Base-by-base conservation (phyloP, 2,888 invertebrate species). In the Pheosia gnoma region DNA sequence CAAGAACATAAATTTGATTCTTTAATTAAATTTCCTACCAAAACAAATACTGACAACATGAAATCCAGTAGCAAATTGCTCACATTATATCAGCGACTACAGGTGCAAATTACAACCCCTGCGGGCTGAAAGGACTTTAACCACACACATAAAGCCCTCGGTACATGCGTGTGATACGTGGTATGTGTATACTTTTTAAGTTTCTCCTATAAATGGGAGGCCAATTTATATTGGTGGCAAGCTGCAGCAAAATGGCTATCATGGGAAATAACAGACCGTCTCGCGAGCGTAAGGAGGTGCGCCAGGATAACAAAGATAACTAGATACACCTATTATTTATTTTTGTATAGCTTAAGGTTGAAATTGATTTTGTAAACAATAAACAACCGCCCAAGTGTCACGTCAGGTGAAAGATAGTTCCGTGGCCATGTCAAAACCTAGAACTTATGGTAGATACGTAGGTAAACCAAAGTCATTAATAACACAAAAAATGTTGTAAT, bases 91-190 rank as follows among this genome's bases (percentile, higher is more conserved):
- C 85, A 77, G 82, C 72, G 87, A 84, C 81, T 89, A 89, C 90
- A 91, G 90, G 90, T 91, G 91, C 89, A 89, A 89, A 88, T 90
- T 90, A 90, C 87, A 80, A 80, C 84, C 84, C 84, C 83, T 25
- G 81, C 75, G 84, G 89, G 85, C 83, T 78, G 81, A 78, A 78
- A 82, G 82, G 84, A 82, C 86, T 84, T 79, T 81, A 80, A 75
- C 89, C 88, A 87, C 74, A 72, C 63, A 67, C 60, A 55, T 57
- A 65, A 89, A 86, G 67, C 88, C 74, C 79, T 75, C 63, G 68
- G 71, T 79, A 83, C 81, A 80, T 81, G 72, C 75, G 65, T 52
- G 56, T 59, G 54, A 45, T 43, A 49, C 8, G 53, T 37, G 49
- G 36, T 58, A 43, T 37, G 13, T 38, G 11, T 59, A 47, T 58